phyloP scores from a whole-genome alignment of 92 coral and sea anemone species.

The Paramuricea clavata region DNA sequence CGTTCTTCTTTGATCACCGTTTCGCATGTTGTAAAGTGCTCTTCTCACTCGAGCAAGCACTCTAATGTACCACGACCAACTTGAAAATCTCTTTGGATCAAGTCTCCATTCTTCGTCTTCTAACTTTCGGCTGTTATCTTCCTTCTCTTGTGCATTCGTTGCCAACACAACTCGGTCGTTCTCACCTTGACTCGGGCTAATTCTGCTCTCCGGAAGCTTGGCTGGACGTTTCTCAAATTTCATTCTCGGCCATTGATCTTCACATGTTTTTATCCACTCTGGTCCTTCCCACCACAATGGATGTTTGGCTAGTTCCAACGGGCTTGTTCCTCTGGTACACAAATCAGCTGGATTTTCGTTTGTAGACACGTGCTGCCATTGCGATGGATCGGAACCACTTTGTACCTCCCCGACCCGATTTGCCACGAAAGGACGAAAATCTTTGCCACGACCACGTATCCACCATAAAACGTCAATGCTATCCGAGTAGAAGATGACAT shows the following conservation, averaged over 20 bases:
- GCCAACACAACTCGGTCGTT: background rate
- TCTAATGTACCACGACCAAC: background rate
- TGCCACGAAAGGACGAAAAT: conserved; percentile 73
- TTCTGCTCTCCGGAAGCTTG: background rate
- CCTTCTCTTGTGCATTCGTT: background rate
- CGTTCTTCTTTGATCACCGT: background rate
- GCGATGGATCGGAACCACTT: conserved; percentile 59
- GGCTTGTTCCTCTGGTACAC: conserved; percentile 47
- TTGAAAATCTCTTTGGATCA: background rate
- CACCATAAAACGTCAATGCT: conserved; percentile 70
- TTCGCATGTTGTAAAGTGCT: background rate
- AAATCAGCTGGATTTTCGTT: conserved; percentile 65
- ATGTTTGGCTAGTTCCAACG: conserved; percentile 23
- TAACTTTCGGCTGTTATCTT: background rate
- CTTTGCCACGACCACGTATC: conserved; percentile 70
- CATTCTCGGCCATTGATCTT: conserved; percentile 44
- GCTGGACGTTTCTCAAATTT: background rate
- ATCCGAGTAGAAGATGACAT: conserved; percentile 56
- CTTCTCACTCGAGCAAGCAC: background rate
- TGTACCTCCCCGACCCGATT: conserved; percentile 68
- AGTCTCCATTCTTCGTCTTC: background rate
- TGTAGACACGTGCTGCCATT: conserved; percentile 73
- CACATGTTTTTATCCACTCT: conserved; percentile 22
- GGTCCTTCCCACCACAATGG: conserved; percentile 68
- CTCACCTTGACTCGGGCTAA: background rate